phyloP scores from a whole-genome alignment of 1,140 invertebrate species.

The Gonioctena quinquepunctata region DNA sequence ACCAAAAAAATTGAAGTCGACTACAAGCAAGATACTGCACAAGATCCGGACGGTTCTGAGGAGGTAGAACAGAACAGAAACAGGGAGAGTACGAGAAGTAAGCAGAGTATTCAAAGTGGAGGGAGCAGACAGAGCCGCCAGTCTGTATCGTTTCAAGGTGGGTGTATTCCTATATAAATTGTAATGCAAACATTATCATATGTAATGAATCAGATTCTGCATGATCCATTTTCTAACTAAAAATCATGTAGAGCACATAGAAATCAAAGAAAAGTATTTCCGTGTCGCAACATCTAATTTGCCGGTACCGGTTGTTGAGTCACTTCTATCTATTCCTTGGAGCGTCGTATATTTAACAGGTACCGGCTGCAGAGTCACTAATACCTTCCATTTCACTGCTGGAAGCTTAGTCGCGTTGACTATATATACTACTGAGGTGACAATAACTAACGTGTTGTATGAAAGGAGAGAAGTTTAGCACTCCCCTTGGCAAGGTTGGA shows the following conservation, averaged over 20 bases:
- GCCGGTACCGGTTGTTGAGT: too few species aligned
- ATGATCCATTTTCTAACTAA: too few species aligned
- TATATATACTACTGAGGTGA: conserved; percentile 26
- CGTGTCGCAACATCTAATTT: too few species aligned
- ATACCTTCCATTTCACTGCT: conserved; percentile 23
- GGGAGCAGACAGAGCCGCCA: background rate
- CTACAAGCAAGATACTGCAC: conserved; percentile 48
- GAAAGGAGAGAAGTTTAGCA: conserved; percentile 96
- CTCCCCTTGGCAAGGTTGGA: conserved; percentile 94
- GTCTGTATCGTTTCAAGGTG: background rate
- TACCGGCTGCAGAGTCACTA: too few species aligned
- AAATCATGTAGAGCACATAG: too few species aligned
- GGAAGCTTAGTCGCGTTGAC: background rate
- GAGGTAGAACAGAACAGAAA: background rate
- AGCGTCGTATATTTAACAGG: too few species aligned
- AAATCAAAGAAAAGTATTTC: too few species aligned
- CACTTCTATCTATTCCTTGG: too few species aligned
- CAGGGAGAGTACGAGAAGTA: background rate
- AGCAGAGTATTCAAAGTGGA: background rate
- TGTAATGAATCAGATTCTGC: too few species aligned
- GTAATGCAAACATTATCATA: too few species aligned
- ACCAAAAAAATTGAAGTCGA: conserved; percentile 67
- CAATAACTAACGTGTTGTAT: conserved; percentile 71
- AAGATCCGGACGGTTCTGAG: background rate
- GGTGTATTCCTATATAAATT: background rate